Evolutionary conservation across 2,113 vertebrate genomes (phyloP), one percentile per base, ranked within the genome.

Genomic region (Dasyprocta punctata): DNA sequence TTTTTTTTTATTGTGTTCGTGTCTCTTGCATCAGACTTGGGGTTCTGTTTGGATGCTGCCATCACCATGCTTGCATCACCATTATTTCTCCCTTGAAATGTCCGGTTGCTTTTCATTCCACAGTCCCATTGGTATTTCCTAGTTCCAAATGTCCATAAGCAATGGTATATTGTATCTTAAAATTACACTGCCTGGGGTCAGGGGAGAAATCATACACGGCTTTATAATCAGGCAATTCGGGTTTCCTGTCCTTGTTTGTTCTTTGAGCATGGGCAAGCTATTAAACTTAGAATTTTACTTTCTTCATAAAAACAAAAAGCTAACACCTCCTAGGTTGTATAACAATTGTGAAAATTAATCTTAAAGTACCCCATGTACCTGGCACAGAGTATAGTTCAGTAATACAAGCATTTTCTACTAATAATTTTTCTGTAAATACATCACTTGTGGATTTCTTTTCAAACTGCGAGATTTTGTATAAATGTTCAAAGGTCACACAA

Each of bases 1-100:
- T n/a, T n/a, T n/a, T n/a, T 86, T 94, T 94, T 91, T 71, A 92
- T 52, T 91, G 65, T 91, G 78, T 86, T 86, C 28, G 7, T 69
- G 91, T 44, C 44, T 92, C 91, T 95, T 58, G 60, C 56, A 81
- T 73, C 54, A 81, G 93, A 85, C 94, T 56, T 52, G 56, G 41
- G 36, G 44, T 36, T 89, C 63, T 71, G 77, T 83, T 49, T 14
- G 69, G 63, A 82, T 30, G 58, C 1, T 94, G 41, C 20, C 28
- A 41, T 28, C 84, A 67, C 47, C 41, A 36, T 65, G n/a, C 1
- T 94, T 44, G 24, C 28, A 41, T 28, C 84, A 67, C 47, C 41
- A 36, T 65, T 41, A 71, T 67, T 36, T 75, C 60, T 77, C 20
- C 85, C 84, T 90, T 33, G 26, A 81, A 92, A 93, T 61, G 49